Conservation (phyloP, 2,113 vertebrate genomes). For the Dasyornis broadbenti region DNA sequence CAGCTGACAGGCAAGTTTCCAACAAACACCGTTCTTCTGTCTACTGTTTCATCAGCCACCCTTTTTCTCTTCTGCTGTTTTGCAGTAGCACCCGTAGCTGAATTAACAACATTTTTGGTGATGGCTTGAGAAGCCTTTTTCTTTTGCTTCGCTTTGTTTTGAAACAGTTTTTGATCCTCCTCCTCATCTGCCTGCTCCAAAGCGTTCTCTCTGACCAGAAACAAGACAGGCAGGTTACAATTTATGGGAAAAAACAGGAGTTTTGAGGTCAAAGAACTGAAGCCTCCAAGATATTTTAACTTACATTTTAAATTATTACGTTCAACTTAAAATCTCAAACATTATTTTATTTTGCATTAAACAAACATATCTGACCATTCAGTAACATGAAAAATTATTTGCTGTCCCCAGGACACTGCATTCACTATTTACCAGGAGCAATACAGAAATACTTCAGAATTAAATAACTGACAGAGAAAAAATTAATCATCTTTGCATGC, state of each 20-base stretch:
- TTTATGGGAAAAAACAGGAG: rapidly evolving
- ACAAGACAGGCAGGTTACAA: not conserved
- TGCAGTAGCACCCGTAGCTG: not conserved
- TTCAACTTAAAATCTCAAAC: not conserved
- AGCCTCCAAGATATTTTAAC: not conserved
- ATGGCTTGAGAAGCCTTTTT: not conserved
- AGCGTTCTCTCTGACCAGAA: slow-evolving; percentile 74
- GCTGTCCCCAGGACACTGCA: not conserved
- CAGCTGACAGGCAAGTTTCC: slow-evolving; percentile 86
- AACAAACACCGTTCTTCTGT: slow-evolving; percentile 87
- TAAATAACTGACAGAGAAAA: not conserved
- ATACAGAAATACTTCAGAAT: not conserved
- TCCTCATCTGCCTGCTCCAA: slow-evolving; percentile 80
- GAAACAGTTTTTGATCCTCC: slow-evolving; percentile 46
- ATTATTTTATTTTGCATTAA: not conserved
- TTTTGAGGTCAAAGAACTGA: not conserved
- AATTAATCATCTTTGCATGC: rapidly evolving
- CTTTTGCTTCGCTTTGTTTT: slow-evolving; percentile 57
- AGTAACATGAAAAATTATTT: not conserved
- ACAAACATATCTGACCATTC: not conserved
- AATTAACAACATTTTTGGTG: not conserved
- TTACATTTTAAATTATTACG: not conserved
- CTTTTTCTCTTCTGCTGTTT: slow-evolving; percentile 34
- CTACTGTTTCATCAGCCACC: slow-evolving; percentile 56
- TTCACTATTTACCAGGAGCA: not conserved